Percentiles rank a stretch among this genome's conserved stretches.
Conservation (phyloP, 2,888 invertebrate genomes). For the Epistrophella euchroma region DNA sequence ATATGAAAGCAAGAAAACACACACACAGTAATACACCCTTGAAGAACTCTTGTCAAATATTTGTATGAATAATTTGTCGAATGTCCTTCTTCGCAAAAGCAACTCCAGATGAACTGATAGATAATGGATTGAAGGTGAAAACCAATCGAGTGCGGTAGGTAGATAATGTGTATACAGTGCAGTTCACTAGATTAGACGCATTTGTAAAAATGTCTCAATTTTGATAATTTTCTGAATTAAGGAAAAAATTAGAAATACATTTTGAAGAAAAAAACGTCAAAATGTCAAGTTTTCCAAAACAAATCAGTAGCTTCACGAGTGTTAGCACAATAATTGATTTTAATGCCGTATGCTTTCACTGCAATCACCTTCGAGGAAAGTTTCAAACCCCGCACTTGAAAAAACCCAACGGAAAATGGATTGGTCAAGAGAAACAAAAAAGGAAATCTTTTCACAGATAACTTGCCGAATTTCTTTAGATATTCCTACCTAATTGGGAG, state of each 20-base stretch:
- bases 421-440: no score
- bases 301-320: no score
- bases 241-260: background rate
- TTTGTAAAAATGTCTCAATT: background rate
- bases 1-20: background rate
- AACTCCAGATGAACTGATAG: constrained; percentile 33
- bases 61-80: constrained; percentile 63
- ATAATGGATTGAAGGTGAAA: constrained; percentile 52
- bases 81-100: constrained; percentile 47
- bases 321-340: no score
- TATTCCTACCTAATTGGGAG: no score
- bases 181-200: background rate
- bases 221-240: background rate
- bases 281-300: no score
- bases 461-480: no score
- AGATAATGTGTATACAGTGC: constrained; percentile 1
- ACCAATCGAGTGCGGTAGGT: constrained; percentile 51
- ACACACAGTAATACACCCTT: constrained; percentile 5
- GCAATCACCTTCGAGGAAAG: no score
- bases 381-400: no score
- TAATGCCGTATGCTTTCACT: no score
- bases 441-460: no score
- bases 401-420: no score
- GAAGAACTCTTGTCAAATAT: constrained; percentile 66
- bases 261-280: no score